These are phyloP conservation scores for Raja brachyura DNA, from an alignment of 2,113 vertebrate species.

Conservation along the genomic window DNA sequence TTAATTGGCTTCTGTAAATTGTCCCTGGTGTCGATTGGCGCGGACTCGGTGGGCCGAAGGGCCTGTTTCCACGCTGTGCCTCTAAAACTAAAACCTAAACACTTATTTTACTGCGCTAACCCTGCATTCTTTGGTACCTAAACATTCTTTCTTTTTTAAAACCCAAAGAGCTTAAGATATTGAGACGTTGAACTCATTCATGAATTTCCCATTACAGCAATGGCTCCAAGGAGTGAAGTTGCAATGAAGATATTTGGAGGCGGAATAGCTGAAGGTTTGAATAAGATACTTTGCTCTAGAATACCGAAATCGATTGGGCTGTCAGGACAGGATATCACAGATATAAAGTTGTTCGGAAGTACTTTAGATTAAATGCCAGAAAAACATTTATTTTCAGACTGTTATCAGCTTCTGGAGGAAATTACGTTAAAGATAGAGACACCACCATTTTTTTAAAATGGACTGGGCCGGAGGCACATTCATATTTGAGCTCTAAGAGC, in stretches of 20 bases:
- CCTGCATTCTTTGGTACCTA: too few relatives aligned
- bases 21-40: too few relatives aligned
- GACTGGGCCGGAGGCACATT: neutral
- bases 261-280: too few relatives aligned
- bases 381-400: neutral
- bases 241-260: neutral
- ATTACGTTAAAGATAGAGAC: neutral
- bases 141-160: too few relatives aligned
- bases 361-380: neutral
- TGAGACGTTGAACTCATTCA: neutral
- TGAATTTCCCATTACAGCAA: too few relatives aligned
- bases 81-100: too few relatives aligned
- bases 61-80: too few relatives aligned
- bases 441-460: neutral
- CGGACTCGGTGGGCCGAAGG: too few relatives aligned
- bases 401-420: neutral
- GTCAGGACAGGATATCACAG: neutral
- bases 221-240: neutral
- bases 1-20: too few relatives aligned
- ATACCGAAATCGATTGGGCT: neutral
- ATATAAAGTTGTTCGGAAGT: neutral
- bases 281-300: neutral
- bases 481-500: neutral
- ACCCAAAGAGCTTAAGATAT: neutral
- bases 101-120: too few relatives aligned